A percentile compares a stretch with the other conserved stretches of the same genome.
phyloP scores from a whole-genome alignment of 2,888 invertebrate species.

The Germaria angustata region DNA sequence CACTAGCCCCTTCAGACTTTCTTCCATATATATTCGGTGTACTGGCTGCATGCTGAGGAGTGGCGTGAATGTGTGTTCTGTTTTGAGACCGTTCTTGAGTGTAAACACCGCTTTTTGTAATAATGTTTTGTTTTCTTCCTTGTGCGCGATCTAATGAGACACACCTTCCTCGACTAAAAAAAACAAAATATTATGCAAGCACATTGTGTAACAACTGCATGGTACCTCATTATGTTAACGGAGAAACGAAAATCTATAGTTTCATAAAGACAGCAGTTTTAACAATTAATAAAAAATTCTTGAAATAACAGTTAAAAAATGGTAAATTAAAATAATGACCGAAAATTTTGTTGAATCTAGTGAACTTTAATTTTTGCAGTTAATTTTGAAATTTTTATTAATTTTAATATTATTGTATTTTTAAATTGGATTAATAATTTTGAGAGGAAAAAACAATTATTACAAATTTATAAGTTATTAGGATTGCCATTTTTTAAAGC shows the following conservation, averaged over 20 bases:
- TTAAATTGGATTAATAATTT: conserved; percentile 12
- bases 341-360: conserved; percentile 21
- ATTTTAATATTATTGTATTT: conserved; percentile 27
- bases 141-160: conserved; percentile 14
- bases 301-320: neutral
- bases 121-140: neutral
- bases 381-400: conserved; percentile 22
- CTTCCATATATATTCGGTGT: conserved; percentile 18
- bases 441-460: conserved; percentile 20
- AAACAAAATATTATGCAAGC: neutral
- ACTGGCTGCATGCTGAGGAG: conserved; percentile 1
- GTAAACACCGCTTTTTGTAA: conserved; percentile 29
- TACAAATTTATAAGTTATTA: conserved; percentile 16
- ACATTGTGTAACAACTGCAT: neutral
- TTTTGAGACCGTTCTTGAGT: conserved; percentile 24
- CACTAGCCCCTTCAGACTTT: conserved; percentile 24
- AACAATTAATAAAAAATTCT: neutral
- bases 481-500: conserved; percentile 17
- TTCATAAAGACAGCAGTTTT: conserved; percentile 7
- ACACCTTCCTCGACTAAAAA: conserved; percentile 34
- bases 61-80: neutral
- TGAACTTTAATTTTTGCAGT: conserved; percentile 4
- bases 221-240: conserved; percentile 43
- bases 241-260: neutral
- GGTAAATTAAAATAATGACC: conserved; percentile 1